These are phyloP conservation scores for Sinopyrophorus schimmeli DNA, from an alignment of 2,888 invertebrate genomes.

Conservation along the genomic window DNA sequence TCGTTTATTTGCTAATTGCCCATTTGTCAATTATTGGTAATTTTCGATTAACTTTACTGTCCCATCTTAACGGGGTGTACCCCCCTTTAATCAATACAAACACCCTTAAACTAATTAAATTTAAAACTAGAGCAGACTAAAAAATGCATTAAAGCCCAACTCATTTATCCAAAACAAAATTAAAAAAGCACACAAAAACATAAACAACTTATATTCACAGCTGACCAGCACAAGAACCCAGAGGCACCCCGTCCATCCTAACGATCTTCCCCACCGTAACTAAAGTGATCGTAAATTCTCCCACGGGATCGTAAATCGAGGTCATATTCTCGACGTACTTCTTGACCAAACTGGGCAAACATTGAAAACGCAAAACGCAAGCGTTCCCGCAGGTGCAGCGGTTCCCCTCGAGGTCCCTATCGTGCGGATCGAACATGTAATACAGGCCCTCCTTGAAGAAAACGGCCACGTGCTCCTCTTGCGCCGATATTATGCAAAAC, in stretches of 20 bases:
- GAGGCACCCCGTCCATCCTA: not conserved
- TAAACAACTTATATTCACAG: too few relatives aligned
- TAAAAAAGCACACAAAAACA: too few relatives aligned
- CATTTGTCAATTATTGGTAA: too few relatives aligned
- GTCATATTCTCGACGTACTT: slow-evolving; percentile 47
- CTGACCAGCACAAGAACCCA: too few relatives aligned
- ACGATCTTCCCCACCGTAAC: slow-evolving; percentile 20
- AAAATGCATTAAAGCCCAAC: too few relatives aligned
- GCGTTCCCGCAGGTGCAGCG: slow-evolving; percentile 28
- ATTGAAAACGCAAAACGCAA: slow-evolving; percentile 34
- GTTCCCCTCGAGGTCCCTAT: slow-evolving; percentile 59
- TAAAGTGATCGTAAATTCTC: slow-evolving; percentile 10
- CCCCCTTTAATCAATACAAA: too few relatives aligned
- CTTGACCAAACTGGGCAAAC: slow-evolving; percentile 42
- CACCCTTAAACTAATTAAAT: too few relatives aligned
- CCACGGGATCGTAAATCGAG: not conserved
- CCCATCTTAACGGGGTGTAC: too few relatives aligned
- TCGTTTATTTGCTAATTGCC: too few relatives aligned
- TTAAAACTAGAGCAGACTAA: too few relatives aligned
- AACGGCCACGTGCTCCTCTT: slow-evolving; percentile 59
- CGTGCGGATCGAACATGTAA: slow-evolving; percentile 66
- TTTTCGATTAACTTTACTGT: too few relatives aligned
- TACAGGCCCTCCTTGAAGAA: slow-evolving; percentile 59
- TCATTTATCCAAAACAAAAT: too few relatives aligned
- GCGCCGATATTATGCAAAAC: slow-evolving; percentile 60